phyloP scores from a whole-genome alignment of 2,797 vertebrate species.

The Arvicola amphibius region DNA sequence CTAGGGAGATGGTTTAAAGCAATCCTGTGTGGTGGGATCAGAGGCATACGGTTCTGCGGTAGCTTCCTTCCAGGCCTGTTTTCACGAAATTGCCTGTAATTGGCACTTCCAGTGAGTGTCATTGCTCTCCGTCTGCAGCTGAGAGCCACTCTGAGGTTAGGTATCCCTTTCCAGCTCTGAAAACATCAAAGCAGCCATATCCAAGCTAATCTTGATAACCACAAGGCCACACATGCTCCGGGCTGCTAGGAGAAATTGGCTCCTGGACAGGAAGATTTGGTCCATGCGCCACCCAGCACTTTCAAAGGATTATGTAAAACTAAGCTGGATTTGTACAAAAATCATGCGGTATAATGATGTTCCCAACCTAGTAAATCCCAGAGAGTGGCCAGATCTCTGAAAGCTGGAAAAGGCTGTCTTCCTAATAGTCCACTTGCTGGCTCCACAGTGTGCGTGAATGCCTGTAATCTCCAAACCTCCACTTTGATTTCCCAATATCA shows the following conservation, averaged over 20 bases:
- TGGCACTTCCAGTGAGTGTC: neutral
- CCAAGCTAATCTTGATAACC: conserved; percentile 32
- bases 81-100: neutral
- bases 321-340: conserved; percentile 49
- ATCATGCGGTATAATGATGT: neutral
- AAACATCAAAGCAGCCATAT: conserved; percentile 20
- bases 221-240: neutral
- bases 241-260: conserved; percentile 35
- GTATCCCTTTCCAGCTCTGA: conserved; percentile 29
- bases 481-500: neutral
- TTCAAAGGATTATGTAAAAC: conserved; percentile 47
- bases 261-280: conserved; percentile 53
- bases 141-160: conserved; percentile 36
- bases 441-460: neutral
- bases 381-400: neutral
- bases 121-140: neutral
- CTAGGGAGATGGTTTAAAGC: neutral
- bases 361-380: conserved; percentile 9
- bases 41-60: neutral
- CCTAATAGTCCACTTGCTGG: neutral
- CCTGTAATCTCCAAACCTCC: neutral
- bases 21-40: neutral
- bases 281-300: conserved; percentile 7
- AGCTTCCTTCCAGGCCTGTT: neutral
- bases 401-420: conserved; percentile 5